Evolutionary conservation across 2,113 vertebrate species (phyloP), one percentile per base, ranked within the genome.

Genomic region (Hippolais icterina): DNA sequence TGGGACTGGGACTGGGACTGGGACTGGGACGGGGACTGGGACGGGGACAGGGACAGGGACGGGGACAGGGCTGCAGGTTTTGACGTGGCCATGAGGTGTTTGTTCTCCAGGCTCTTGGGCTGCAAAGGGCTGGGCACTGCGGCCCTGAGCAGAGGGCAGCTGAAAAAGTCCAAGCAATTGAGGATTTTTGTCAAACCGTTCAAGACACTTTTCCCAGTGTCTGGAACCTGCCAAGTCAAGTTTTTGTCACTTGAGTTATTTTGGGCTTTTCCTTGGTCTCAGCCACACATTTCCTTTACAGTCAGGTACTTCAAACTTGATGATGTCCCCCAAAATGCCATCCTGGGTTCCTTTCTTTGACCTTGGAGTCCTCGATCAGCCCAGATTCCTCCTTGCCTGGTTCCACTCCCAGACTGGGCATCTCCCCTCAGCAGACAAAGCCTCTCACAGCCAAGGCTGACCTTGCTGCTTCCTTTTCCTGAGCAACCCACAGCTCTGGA

Each of bases 301-400:
- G 35, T 2, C 39, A 44, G 6, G 24, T 66, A 39, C 69, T 66
- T 63, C 64, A n/a, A 2, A 22, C 41, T 72, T 24, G 12, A 13
- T 19, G 19, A 6, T 11, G 18, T 23, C 18, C 12, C 57, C 31
- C 9, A 17, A n/a, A 3, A 24, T 1, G 0, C 37, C 21, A 1
- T 6, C 8, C n/a, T 9, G 16, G 12, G 15, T 3, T 46, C 41
- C 17, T 18, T 24, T 21, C 35, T 76, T 68, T 41, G 53, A 6
- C 24, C 16, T 37, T 33, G 29, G 63, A 25, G 25, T 12, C 47
- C 56, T n/a, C 12, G 2, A 14, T 27, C 53, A 49, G 24, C 4
- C 35, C 47, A 22, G 24, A 20, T 10, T 41, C 69, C 64, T 56
- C 49, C 21, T 61, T 18, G 31, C 15, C 65, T 28, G 39, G 24